Percentiles rank a stretch among this genome's conserved stretches.
Conservation (phyloP, 2,113 vertebrate genomes). For the Phalacrocorax pelagicus region DNA sequence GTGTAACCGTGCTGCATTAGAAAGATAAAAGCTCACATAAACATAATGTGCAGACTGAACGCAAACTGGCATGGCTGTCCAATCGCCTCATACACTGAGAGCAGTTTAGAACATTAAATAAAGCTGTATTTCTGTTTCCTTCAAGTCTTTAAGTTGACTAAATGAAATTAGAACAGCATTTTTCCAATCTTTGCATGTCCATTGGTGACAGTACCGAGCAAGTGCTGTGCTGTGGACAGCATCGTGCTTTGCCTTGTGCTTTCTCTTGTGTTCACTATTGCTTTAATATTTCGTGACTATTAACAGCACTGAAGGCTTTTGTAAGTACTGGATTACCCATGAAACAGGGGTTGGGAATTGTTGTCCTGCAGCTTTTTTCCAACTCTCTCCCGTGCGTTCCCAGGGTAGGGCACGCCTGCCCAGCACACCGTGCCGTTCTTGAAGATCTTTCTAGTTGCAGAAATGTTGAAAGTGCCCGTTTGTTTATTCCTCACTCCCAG, state of each 20-base stretch:
- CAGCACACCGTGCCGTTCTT: not conserved
- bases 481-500: not conserved
- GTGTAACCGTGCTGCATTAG: constrained; percentile 37
- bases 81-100: not conserved
- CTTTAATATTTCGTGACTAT: not conserved
- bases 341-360: not conserved
- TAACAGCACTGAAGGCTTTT: not conserved
- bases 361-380: not conserved
- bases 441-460: not conserved
- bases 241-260: not conserved
- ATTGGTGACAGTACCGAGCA: not conserved
- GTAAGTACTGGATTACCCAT: not conserved
- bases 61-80: constrained; percentile 19
- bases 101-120: constrained; percentile 58
- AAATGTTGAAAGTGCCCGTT: not conserved
- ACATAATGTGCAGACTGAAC: not conserved
- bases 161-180: not conserved
- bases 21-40: constrained; percentile 57
- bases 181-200: not conserved
- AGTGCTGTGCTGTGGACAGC: not conserved
- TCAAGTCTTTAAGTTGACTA: not conserved
- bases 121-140: constrained; percentile 15
- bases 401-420: not conserved
- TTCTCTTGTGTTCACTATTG: not conserved
- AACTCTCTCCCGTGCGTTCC: rapidly evolving